Base-by-base conservation (phyloP, 2,888 invertebrate genomes). In the Ectemnius continuus region DNA sequence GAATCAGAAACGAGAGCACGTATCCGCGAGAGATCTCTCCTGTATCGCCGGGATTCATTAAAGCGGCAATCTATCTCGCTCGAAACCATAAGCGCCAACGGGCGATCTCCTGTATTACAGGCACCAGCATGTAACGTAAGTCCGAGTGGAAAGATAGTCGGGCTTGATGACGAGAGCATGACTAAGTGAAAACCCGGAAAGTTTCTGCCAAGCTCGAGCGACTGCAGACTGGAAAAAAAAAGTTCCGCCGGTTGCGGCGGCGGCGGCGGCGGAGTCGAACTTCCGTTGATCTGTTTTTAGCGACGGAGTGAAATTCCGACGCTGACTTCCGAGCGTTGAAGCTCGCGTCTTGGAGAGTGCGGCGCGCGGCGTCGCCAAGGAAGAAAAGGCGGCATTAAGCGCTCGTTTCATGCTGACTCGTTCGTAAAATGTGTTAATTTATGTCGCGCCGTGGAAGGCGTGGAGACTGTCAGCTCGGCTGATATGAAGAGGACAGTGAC, bases 401-500 rank as follows among this genome's bases (percentile, higher is more conserved):
- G 11, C 47, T 47, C 47, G 47, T 47, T n/a, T 11, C 47, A 47
- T n/a, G 47, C 13, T 47, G 47, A 52, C 16, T 52, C 14, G 16
- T 52, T 52, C 5, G 52, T 52, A 16, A 52, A 52, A 52, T 52
- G 52, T 52, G 52, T 52, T 52, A 52, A 52, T 52, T 52, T 11
- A 45, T 16, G 14, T n/a, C 3, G 46, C 28, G 46, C 4, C 16
- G 11, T 26, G 16, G 46, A 60, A 63, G 63, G 67, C 60, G 73
- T 46, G 61, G 13, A 60, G 47, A 65, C 52, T 66, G 68, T 78
- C 70, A 76, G 58, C 61, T 28, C 66, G 60, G 66, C 36, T 36
- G 52, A 48, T 16, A 23, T 23, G 52, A 70, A 23, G 59, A 61
- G 56, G 26, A 65, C 70, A 70, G 70, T 73, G 67, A 78, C 67